phyloP scores from a whole-genome alignment of 2,888 invertebrate species.

The Galerucella pusilla region DNA sequence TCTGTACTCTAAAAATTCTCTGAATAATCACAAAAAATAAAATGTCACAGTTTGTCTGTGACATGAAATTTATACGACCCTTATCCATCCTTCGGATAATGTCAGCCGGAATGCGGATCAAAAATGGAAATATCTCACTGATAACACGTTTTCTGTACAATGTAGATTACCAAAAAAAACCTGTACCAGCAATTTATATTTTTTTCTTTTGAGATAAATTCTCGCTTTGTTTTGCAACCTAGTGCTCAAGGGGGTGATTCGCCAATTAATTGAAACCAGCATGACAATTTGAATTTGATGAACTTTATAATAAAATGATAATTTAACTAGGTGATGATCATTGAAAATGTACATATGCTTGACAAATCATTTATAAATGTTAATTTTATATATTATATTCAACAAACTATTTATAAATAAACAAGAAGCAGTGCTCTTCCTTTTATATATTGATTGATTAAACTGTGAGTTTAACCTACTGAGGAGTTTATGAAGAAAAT shows the following conservation, averaged over 20 bases:
- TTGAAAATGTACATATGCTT: no score
- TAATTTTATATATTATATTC: no score
- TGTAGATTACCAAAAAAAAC: not conserved
- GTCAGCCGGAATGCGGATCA: not conserved
- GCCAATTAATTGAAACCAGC: no score
- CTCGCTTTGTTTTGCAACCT: not conserved
- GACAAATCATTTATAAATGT: no score
- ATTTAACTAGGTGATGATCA: no score
- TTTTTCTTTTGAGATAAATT: not conserved
- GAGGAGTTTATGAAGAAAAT: no score
- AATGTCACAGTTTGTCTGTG: not conserved
- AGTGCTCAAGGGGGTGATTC: not conserved
- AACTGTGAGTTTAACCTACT: no score
- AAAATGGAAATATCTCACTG: conserved; percentile 13
- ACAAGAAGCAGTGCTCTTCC: no score
- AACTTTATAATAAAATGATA: not conserved
- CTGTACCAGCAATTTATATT: not conserved
- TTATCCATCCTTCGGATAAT: conserved; percentile 4
- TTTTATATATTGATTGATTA: no score
- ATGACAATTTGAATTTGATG: no score
- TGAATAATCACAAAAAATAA: not conserved
- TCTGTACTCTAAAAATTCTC: not conserved
- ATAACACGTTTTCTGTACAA: conserved; percentile 7
- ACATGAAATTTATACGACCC: not conserved
- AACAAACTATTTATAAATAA: no score